Conservation (phyloP, 1,140 invertebrate genomes). For the Agrypnia vestita region DNA sequence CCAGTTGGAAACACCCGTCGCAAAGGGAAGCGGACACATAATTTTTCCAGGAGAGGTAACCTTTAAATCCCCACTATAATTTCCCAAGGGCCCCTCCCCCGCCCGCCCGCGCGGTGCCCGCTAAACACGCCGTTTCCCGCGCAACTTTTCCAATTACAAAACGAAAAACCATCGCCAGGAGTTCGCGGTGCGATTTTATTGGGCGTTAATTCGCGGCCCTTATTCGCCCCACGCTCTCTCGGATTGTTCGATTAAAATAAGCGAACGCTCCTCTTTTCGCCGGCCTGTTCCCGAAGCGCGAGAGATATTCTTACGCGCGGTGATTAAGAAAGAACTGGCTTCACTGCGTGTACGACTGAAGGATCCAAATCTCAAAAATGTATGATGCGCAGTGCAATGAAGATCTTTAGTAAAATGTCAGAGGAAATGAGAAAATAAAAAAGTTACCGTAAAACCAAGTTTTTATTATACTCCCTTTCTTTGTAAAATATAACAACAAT, state of each 20-base stretch:
- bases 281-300: not conserved
- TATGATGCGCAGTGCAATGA: too few species aligned
- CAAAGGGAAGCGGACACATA: conserved; percentile 53
- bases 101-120: conserved; percentile 42
- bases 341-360: not conserved
- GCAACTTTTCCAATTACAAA: conserved; percentile 61
- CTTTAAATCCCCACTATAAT: conserved; percentile 62
- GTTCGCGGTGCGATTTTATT: conserved; percentile 40
- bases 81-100: conserved; percentile 54
- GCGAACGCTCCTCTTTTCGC: not conserved
- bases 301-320: not conserved
- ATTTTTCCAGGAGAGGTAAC: conserved; percentile 61
- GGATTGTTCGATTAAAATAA: conserved; percentile 13
- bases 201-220: conserved; percentile 48
- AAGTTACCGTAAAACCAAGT: too few species aligned
- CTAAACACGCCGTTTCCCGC: conserved; percentile 58
- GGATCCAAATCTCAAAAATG: too few species aligned
- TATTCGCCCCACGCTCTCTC: not conserved
- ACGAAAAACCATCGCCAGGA: conserved; percentile 27
- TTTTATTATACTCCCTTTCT: too few species aligned
- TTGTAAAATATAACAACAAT: too few species aligned
- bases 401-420: too few species aligned
- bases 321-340: not conserved
- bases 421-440: too few species aligned
- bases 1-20: not conserved